Evolutionary conservation across 1,140 invertebrate species (phyloP).

Genomic region (Ooceraea biroi): DNA sequence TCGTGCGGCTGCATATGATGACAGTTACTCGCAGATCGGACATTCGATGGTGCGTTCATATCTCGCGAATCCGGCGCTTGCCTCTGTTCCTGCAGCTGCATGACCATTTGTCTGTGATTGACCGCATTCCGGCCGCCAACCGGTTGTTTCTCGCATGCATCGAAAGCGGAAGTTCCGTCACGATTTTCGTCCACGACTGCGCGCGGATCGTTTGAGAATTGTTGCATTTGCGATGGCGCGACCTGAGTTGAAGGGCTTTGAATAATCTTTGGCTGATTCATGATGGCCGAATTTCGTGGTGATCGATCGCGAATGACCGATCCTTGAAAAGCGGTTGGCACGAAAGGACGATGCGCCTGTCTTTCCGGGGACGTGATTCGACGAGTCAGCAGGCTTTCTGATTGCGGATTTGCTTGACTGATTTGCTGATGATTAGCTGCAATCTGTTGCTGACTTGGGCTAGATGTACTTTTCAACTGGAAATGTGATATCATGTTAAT

Average conservation of each 20-base stretch:
- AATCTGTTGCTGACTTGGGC: constrained; percentile 55
- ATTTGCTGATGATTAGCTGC: constrained; percentile 23
- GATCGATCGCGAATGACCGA: background rate
- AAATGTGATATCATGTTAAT: background rate
- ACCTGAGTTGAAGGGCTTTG: background rate
- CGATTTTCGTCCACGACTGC: background rate
- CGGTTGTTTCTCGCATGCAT: constrained; percentile 64
- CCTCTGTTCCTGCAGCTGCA: constrained; percentile 2
- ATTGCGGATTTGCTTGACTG: constrained; percentile 41
- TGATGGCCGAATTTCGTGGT: background rate
- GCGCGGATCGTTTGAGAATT: background rate
- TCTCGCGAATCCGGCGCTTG: background rate
- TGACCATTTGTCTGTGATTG: constrained; percentile 19
- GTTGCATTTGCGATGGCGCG: background rate
- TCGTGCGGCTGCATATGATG: background rate
- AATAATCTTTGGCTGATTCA: constrained; percentile 19
- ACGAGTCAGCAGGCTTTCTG: constrained; percentile 26
- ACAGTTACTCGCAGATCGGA: background rate
- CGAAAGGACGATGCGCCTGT: constrained; percentile 71
- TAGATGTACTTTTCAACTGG: background rate
- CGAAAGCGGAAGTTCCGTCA: background rate
- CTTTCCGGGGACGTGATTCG: constrained; percentile 21
- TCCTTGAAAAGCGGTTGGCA: constrained; percentile 34
- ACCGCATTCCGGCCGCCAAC: constrained; percentile 62
- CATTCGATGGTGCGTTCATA: background rate